phyloP scores from a whole-genome alignment of 1,140 invertebrate genomes.

The Bombus polaris region DNA sequence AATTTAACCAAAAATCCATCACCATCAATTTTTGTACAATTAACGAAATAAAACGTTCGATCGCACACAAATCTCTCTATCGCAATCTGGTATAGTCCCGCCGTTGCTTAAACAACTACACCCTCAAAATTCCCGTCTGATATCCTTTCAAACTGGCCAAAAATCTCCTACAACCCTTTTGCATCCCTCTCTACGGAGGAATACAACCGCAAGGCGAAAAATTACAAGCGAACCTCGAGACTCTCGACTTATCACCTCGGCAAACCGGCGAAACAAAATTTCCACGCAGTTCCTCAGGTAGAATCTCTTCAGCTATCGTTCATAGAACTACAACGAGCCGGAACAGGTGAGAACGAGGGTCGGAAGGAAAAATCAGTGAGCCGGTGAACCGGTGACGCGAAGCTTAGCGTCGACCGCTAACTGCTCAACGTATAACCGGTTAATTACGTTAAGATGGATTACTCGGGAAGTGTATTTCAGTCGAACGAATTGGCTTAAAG shows the following conservation, averaged over 20 bases:
- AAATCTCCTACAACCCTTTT: neutral
- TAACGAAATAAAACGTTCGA: neutral
- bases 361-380: conserved; percentile 45
- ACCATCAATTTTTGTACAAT: neutral
- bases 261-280: neutral
- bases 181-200: no score
- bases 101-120: neutral
- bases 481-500: conserved; percentile 61
- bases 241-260: no score
- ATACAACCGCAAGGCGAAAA: no score
- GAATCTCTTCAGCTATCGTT: no score
- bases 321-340: neutral
- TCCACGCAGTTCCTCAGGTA: neutral
- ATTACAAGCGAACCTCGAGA: no score
- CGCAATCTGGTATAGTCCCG: no score
- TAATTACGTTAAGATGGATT: conserved; percentile 68
- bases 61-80: no score
- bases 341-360: conserved; percentile 3
- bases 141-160: neutral
- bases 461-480: conserved; percentile 58
- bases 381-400: conserved; percentile 35
- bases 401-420: conserved; percentile 43
- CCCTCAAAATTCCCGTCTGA: neutral
- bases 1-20: neutral
- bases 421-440: conserved; percentile 55